Percentiles rank a stretch among this genome's conserved stretches.
Conservation (phyloP, 2,888 invertebrate species). For the Ormyrus labotus region DNA sequence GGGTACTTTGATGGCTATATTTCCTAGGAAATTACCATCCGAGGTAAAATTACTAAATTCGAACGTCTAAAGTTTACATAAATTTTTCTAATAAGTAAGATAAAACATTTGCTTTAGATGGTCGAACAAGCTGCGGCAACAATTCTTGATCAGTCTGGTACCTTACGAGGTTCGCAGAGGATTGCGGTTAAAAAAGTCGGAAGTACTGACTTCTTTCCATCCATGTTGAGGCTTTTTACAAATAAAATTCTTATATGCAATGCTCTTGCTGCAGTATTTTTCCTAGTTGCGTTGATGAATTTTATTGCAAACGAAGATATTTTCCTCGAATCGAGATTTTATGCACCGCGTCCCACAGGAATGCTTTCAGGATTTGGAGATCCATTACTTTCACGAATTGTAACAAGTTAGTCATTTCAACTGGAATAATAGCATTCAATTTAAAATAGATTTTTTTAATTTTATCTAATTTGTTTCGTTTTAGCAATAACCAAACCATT, state of each 20-base stretch:
- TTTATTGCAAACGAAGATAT: conserved; percentile 78
- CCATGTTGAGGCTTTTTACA: conserved; percentile 77
- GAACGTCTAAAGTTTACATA: not conserved
- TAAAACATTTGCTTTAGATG: conserved; percentile 67
- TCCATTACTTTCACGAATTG: conserved; percentile 77
- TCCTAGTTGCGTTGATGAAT: conserved; percentile 78
- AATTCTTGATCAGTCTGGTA: conserved; percentile 76
- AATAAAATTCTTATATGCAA: conserved; percentile 79
- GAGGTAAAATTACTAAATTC: conserved; percentile 63
- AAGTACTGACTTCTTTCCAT: conserved; percentile 75
- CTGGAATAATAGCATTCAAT: not conserved
- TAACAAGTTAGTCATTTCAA: conserved; percentile 70
- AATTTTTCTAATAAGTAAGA: not conserved
- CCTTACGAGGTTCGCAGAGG: conserved; percentile 59
- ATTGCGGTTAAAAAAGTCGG: conserved; percentile 57
- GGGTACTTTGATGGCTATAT: conserved; percentile 77
- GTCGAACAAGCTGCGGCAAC: conserved; percentile 79
- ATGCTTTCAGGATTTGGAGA: conserved; percentile 76
- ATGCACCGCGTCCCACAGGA: conserved; percentile 76
- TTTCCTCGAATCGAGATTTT: conserved; percentile 80
- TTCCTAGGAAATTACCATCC: conserved; percentile 78
- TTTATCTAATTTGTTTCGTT: conserved; percentile 44
- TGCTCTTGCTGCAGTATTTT: conserved; percentile 76
- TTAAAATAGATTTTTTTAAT: not conserved
- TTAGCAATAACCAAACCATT: conserved; percentile 78